Evolutionary conservation across 2,113 vertebrate species (phyloP).

Genomic region (Genyomyrus donnyi): DNA sequence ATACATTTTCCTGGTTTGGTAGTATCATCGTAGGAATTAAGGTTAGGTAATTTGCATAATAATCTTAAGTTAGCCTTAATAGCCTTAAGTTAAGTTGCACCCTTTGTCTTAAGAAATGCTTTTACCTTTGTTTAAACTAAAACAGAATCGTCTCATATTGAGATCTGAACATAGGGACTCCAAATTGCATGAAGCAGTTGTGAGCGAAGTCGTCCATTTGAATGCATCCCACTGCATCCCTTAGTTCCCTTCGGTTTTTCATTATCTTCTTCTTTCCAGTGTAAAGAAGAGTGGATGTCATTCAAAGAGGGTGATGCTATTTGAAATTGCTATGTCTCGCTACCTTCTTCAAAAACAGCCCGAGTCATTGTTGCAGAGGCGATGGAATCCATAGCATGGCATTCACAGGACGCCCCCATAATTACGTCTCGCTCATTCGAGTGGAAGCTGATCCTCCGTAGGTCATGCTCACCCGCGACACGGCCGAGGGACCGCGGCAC

Average conservation of each 20-base stretch:
- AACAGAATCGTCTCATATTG: background rate
- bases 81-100: background rate
- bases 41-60: background rate
- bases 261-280: background rate
- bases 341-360: background rate
- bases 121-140: background rate
- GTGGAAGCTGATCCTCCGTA: background rate
- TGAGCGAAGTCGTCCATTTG: background rate
- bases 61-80: background rate
- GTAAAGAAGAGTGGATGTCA: background rate
- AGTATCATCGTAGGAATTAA: background rate
- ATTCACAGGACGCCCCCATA: background rate
- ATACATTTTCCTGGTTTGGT: background rate
- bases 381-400: background rate
- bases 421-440: background rate
- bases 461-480: background rate
- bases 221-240: background rate
- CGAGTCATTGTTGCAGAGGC: background rate
- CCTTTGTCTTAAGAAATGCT: background rate
- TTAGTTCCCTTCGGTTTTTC: background rate
- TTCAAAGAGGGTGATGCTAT: background rate
- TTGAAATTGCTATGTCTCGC: background rate
- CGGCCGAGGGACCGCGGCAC: background rate
- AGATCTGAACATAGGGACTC: background rate
- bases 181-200: background rate